Conservation (phyloP, 2,888 invertebrate genomes). For the Coremacera marginata region DNA sequence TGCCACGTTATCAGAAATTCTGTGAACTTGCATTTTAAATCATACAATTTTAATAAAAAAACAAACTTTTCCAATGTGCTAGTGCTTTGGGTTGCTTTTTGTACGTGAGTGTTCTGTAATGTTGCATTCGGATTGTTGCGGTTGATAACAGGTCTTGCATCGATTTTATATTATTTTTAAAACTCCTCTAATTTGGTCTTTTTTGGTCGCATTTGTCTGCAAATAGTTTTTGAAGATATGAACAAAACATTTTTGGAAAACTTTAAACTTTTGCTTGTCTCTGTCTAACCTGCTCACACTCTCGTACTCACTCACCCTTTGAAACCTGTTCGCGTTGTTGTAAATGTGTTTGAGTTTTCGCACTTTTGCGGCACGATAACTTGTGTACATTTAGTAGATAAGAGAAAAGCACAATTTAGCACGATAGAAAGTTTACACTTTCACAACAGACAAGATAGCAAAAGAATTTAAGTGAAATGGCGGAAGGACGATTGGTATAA, state of each 20-base stretch:
- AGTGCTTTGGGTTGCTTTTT: too few species aligned
- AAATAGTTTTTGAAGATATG: neutral
- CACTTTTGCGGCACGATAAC: conserved; percentile 16
- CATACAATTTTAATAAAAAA: too few species aligned
- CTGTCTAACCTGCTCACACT: neutral
- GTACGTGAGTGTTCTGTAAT: too few species aligned
- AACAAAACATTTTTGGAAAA: neutral
- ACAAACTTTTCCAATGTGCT: too few species aligned
- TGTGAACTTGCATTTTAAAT: too few species aligned
- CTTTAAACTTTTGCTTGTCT: neutral
- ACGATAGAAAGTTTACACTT: conserved; percentile 5
- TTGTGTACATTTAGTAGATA: neutral
- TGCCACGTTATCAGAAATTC: too few species aligned
- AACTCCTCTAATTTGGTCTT: neutral
- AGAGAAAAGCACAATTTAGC: conserved; percentile 25
- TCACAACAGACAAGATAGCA: neutral
- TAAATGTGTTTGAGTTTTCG: conserved; percentile 20
- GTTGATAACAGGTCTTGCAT: too few species aligned
- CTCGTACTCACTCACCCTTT: neutral
- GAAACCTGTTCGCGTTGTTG: conserved; percentile 26
- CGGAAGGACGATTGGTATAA: neutral
- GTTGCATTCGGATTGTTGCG: too few species aligned
- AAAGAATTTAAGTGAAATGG: neutral
- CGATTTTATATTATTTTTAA: too few species aligned
- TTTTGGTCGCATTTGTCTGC: too few species aligned